Percentiles rank a stretch among this genome's conserved stretches.
These are phyloP conservation scores for Chrysomela aeneicollis DNA, from an alignment of 2,888 invertebrate genomes.

Conservation along the genomic window DNA sequence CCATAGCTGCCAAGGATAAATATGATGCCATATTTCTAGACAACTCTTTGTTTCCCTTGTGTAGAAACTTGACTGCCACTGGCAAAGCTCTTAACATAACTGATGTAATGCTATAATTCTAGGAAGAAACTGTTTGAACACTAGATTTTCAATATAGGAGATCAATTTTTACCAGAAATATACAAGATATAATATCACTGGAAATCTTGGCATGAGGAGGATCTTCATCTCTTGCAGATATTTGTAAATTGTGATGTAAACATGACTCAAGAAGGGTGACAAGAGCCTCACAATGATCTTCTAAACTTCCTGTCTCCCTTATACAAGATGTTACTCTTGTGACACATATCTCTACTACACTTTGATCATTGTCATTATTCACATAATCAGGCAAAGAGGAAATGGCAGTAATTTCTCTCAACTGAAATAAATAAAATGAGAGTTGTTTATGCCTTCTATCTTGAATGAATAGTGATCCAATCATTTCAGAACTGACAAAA, in stretches of 20 bases:
- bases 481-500: neutral
- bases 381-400: conserved; percentile 84
- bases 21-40: conserved; percentile 91
- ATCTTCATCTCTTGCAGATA: conserved; percentile 80
- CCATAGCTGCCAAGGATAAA: conserved; percentile 89
- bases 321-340: conserved; percentile 90
- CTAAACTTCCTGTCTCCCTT: conserved; percentile 86
- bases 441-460: too few relatives aligned
- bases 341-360: conserved; percentile 93
- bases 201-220: conserved; percentile 97
- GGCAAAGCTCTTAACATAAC: conserved; percentile 88
- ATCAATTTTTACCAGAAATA: conserved; percentile 78
- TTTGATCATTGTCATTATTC: conserved; percentile 90
- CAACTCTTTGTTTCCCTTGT: conserved; percentile 88
- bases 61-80: conserved; percentile 89
- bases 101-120: conserved; percentile 75
- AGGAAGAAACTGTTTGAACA: conserved; percentile 46
- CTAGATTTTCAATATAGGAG: neutral
- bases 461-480: too few relatives aligned
- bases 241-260: conserved; percentile 86
- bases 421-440: conserved; percentile 58
- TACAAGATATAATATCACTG: conserved; percentile 92
- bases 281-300: conserved; percentile 83
- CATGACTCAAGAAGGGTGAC: conserved; percentile 88
- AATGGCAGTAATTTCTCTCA: conserved; percentile 80